These are phyloP conservation scores for Nemurella pictetii DNA, from an alignment of 2,888 invertebrate genomes.

Conservation along the genomic window DNA sequence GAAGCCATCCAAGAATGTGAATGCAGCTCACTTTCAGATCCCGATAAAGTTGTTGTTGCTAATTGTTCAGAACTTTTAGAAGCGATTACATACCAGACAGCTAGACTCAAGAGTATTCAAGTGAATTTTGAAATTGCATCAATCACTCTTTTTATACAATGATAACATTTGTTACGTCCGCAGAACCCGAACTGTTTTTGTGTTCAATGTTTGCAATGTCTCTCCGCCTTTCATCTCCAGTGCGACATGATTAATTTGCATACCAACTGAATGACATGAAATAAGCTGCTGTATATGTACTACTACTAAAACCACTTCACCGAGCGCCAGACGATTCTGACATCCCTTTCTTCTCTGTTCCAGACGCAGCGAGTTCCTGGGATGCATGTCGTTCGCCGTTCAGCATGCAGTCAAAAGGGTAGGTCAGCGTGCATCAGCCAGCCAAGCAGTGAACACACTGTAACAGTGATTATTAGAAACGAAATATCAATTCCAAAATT, in stretches of 20 bases:
- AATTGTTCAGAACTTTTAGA: not conserved
- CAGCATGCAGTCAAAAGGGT: constrained; percentile 77
- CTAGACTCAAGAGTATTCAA: not conserved
- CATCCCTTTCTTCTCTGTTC: constrained; percentile 58
- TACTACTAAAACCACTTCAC: not conserved
- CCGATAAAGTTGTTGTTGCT: not conserved
- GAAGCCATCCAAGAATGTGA: too few relatives aligned
- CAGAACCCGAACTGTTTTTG: too few relatives aligned
- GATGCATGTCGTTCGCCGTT: constrained; percentile 90
- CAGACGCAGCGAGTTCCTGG: constrained; percentile 92
- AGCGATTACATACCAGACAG: not conserved
- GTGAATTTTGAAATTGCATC: too few relatives aligned
- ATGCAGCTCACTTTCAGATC: not conserved
- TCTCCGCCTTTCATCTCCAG: not conserved
- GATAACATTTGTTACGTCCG: too few relatives aligned
- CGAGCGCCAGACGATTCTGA: not conserved
- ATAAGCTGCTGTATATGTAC: not conserved
- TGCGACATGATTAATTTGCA: not conserved
- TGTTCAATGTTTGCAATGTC: not conserved
- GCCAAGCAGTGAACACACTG: too few relatives aligned
- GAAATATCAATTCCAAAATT: too few relatives aligned
- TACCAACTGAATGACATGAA: not conserved
- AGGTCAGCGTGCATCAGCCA: too few relatives aligned
- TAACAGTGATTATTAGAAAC: too few relatives aligned
- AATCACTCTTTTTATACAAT: too few relatives aligned